A percentile compares a stretch with the other conserved stretches of the same genome.
Evolutionary conservation across 2,888 invertebrate genomes (phyloP).

Genomic region (Apamea monoglypha): DNA sequence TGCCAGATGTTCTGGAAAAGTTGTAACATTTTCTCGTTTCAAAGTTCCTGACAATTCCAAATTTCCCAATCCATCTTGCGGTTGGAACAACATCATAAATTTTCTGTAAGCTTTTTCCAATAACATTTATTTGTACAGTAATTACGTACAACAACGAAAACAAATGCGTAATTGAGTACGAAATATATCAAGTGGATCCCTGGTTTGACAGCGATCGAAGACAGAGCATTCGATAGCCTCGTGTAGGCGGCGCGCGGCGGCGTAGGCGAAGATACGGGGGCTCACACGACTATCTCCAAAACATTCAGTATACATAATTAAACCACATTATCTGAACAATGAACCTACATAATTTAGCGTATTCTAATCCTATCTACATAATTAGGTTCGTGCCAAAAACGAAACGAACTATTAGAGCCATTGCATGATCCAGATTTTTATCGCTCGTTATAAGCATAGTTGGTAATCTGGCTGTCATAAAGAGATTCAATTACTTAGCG

Average conservation of each 20-base stretch:
- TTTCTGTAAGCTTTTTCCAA: constrained; percentile 39
- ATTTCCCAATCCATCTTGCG: constrained; percentile 31
- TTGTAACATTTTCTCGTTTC: constrained; percentile 9
- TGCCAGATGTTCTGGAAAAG: constrained; percentile 25
- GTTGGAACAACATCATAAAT: constrained; percentile 23
- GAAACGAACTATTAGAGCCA: constrained; percentile 37
- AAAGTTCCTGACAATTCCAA: constrained; percentile 12
- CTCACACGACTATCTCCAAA: constrained; percentile 71
- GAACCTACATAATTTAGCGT: constrained; percentile 69
- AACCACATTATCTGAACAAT: constrained; percentile 74
- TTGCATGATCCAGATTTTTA: constrained; percentile 54
- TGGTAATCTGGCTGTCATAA: constrained; percentile 31
- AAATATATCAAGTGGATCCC: constrained; percentile 54
- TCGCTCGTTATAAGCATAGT: constrained; percentile 35
- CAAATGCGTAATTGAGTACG: constrained; percentile 51
- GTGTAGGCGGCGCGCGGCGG: constrained; percentile 76
- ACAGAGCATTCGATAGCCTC: constrained; percentile 52
- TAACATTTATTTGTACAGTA: constrained; percentile 39
- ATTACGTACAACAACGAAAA: constrained; percentile 42
- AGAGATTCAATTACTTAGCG: constrained; percentile 44
- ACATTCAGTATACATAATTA: constrained; percentile 73
- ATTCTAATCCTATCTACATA: constrained; percentile 62
- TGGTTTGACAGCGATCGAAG: constrained; percentile 62
- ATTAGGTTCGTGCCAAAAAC: constrained; percentile 56
- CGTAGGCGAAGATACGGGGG: constrained; percentile 75